phyloP scores from a whole-genome alignment of 2,797 vertebrate genomes.

The Falco columbarius region DNA sequence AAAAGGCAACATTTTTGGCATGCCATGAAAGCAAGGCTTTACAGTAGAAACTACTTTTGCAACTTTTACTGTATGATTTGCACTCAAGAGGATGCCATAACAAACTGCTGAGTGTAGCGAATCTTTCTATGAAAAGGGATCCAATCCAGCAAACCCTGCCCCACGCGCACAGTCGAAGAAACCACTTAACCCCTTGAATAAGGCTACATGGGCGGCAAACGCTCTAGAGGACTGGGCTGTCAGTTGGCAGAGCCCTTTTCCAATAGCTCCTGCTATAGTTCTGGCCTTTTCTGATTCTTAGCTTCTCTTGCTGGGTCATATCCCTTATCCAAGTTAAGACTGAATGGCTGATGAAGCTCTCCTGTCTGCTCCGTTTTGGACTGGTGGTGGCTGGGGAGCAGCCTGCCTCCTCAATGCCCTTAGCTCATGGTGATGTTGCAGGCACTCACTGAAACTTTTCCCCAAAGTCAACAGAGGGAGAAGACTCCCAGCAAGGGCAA shows the following conservation, averaged over 20 bases:
- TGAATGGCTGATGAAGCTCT: neutral
- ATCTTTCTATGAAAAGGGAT: neutral
- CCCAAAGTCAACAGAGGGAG: neutral
- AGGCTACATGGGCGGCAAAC: neutral
- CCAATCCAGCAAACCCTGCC: neutral
- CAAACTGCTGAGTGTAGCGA: neutral
- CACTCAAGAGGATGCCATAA: neutral
- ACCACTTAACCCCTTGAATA: neutral
- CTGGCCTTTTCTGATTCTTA: neutral
- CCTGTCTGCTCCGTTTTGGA: neutral
- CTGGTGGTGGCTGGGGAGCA: neutral
- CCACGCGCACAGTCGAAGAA: neutral
- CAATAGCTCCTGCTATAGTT: neutral
- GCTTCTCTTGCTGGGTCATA: neutral
- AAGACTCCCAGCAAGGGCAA: neutral
- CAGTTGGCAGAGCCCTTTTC: neutral
- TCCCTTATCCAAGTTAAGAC: neutral
- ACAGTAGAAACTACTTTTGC: conserved; percentile 34
- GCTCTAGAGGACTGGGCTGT: neutral
- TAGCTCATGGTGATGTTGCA: neutral
- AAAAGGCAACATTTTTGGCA: conserved; percentile 39
- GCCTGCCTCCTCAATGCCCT: neutral
- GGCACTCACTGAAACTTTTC: neutral
- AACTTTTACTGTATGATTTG: neutral
- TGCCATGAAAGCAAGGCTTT: neutral